Base-by-base conservation (phyloP, 2,797 vertebrate genomes). In the Crocidura indochinensis region DNA sequence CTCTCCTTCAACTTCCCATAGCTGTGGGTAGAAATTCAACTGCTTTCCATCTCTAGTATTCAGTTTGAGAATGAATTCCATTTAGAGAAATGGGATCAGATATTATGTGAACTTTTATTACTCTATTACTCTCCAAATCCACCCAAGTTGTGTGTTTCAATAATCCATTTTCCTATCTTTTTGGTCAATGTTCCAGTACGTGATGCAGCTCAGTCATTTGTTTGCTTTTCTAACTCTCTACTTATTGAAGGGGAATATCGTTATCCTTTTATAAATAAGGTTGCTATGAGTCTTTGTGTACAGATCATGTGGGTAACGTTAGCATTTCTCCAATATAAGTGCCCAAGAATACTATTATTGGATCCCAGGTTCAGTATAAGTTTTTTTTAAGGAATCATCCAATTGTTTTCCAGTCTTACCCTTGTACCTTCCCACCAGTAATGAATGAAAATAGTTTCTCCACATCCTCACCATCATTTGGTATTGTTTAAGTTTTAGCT, bases 241-340 rank as follows among this genome's bases (percentile, higher is more conserved):
- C 53, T 67, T 65, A 8, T 60, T 46, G 7, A 64, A 84, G 31
- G 29, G 72, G 3, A 47, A 24, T 60, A 17, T 4, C 47, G 11
- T 83, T 93, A 60, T 7, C 38, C 60, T 88, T 92, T 74, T 53
- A 88, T 46, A 91, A 53, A 62, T 71, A 80, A 67, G 62, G 27
- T 22, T 92, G 1, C 76, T 47, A 6, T 11, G 73, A 19, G 53
- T 44, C 76, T 56, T 71, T 69, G 26, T 14, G 5, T 71, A 4
- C 31, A 60, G 3, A 38, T 38, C 80, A 46, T 29, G 11, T 78
- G 26, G n/a, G 26, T 24, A 64, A 22, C 53, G 47, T 78, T 87
- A 85, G 17, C 27, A 46, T 77, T 60, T 74, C 51, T 95, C 10
- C 82, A 60, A 85, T 29, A 72, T 69, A 84, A 84, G 90, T 79